Evolutionary conservation across 1,140 invertebrate genomes (phyloP).

Genomic region (Anastatus disparis): DNA sequence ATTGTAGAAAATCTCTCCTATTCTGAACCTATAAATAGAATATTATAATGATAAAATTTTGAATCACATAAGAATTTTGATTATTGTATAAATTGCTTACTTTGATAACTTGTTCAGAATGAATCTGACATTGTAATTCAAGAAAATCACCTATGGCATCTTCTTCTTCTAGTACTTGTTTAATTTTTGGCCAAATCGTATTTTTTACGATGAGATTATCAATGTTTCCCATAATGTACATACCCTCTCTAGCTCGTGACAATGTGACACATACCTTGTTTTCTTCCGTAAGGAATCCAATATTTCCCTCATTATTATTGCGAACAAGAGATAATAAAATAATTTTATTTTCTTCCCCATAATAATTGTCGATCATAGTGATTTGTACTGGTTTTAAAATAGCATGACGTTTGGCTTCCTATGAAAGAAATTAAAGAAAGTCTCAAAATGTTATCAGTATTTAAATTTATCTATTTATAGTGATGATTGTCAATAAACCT

Average conservation of each 20-base stretch:
- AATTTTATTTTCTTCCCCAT: constrained; percentile 88
- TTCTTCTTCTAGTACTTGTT: constrained; percentile 60
- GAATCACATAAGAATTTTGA: not conserved
- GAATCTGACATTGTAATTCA: constrained; percentile 6
- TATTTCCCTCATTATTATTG: constrained; percentile 75
- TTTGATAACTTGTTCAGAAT: not conserved
- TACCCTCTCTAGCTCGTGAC: constrained; percentile 82
- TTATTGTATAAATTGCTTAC: not conserved
- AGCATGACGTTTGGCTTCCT: not conserved
- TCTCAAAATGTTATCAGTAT: too few species aligned
- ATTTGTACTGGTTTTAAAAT: constrained; percentile 67
- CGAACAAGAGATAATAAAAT: too few species aligned
- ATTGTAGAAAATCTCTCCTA: constrained; percentile 6
- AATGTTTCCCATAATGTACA: constrained; percentile 75
- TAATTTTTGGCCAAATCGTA: too few species aligned
- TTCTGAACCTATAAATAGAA: too few species aligned
- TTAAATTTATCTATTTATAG: too few species aligned
- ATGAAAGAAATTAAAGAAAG: too few species aligned
- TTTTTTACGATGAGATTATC: too few species aligned
- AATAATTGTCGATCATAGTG: constrained; percentile 82
- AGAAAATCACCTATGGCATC: constrained; percentile 58
- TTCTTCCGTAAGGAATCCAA: constrained; percentile 80
- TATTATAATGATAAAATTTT: too few species aligned
- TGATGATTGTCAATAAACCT: too few species aligned
- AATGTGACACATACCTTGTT: constrained; percentile 77